These are phyloP conservation scores for Cyrtorhinus lividipennis DNA, from an alignment of 1,140 invertebrate genomes.

Conservation along the genomic window DNA sequence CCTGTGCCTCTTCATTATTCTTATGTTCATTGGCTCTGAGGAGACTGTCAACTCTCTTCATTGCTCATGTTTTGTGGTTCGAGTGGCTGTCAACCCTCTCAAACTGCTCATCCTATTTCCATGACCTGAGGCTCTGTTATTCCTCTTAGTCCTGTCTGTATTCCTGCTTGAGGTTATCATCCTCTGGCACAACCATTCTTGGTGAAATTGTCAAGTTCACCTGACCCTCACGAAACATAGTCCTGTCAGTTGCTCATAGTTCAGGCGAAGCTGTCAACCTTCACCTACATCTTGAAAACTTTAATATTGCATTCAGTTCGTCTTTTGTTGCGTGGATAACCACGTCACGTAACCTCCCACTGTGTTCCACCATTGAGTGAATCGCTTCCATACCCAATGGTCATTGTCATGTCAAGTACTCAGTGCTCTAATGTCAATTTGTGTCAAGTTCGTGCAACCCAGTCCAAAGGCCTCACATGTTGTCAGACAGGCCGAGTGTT, in stretches of 20 bases:
- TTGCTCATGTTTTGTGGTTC: background rate
- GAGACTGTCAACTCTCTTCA: background rate
- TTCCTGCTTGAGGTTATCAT: background rate
- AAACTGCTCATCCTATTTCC: background rate
- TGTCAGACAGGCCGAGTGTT: background rate
- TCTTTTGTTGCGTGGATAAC: background rate
- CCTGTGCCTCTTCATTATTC: background rate
- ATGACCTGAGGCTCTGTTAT: background rate
- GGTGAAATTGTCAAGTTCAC: background rate
- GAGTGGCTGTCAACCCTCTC: background rate
- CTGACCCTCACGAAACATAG: background rate
- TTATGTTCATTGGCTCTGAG: background rate
- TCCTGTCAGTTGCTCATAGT: background rate
- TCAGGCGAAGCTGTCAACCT: background rate
- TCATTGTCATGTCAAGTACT: no score
- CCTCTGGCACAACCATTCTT: background rate
- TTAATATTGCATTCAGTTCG: background rate
- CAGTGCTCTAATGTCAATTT: no score
- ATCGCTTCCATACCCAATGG: background rate
- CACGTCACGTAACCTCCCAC: background rate
- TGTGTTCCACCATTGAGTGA: background rate
- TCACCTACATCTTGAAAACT: background rate
- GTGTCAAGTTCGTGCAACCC: background rate
- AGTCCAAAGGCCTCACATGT: background rate
- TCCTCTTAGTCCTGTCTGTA: background rate